Evolutionary conservation across 2,888 invertebrate species (phyloP).

Genomic region (Drosophila heteroneura): DNA sequence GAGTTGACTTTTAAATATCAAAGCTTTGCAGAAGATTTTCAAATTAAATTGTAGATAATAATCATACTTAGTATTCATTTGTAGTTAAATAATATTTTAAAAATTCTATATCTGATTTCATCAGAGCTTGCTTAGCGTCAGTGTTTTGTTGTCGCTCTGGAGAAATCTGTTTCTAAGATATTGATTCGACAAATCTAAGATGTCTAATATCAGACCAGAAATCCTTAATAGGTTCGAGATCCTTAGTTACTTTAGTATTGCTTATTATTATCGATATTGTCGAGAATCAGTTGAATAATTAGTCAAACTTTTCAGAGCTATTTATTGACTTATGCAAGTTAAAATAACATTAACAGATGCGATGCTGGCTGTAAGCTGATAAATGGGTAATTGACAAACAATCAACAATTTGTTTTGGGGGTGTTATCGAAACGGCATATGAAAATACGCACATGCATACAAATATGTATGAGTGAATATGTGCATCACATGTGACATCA

Average conservation of each 20-base stretch:
- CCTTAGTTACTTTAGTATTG: neutral
- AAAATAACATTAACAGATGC: neutral
- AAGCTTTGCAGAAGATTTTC: too few species aligned
- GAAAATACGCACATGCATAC: neutral
- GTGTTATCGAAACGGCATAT: slow-evolving; percentile 7
- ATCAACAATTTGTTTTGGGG: slow-evolving; percentile 15
- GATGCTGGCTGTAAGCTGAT: neutral
- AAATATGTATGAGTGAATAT: neutral
- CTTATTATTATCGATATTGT: neutral
- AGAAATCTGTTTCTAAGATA: neutral
- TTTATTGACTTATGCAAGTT: neutral
- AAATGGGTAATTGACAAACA: slow-evolving; percentile 5
- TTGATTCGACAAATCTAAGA: neutral
- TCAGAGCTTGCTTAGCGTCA: neutral
- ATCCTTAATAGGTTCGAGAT: too few species aligned
- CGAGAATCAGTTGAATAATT: neutral
- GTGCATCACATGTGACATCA: slow-evolving; percentile 10
- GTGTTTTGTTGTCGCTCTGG: neutral
- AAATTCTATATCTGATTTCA: neutral
- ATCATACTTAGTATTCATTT: neutral
- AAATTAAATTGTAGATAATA: neutral
- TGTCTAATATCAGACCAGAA: neutral
- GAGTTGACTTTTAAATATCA: neutral
- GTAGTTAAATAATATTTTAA: neutral
- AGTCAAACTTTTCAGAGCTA: neutral